Base-by-base conservation (phyloP, 2,113 vertebrate genomes). In the Ciconia boyciana region DNA sequence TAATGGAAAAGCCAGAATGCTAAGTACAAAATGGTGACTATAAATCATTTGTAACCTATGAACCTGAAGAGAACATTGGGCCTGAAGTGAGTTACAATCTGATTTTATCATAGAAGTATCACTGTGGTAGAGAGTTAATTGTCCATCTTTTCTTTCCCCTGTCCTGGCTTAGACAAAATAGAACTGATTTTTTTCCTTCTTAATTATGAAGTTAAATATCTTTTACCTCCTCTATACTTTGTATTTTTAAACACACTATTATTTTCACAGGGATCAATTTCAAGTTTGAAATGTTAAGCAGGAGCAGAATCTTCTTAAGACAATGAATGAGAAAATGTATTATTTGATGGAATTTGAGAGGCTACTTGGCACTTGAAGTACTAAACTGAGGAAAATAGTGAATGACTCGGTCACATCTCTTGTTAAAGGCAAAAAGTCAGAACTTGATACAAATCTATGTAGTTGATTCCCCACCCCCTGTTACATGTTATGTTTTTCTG, bases 41-140 rank as follows among this genome's bases (percentile, higher is more conserved):
- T 96, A 94, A 85, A 92, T 97, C 82, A 96, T 81, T 92, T 90
- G 51, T 87, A 92, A 90, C 95, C 49, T 93, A 19, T 88, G 94
- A 93, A 87, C 43, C 13, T 69, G 28, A 52, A 62, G 68, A 83
- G 76, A 95, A 54, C 32, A 57, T 9, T 91, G 76, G 54, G 34
- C 64, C 54, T 95, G 57, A 65, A 94, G 86, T 87, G 70, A 80
- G 81, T 77, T 88, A 44, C 91, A 77, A 11, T 82, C 41, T 28
- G 68, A 74, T 94, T 62, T 85, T 93, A 83, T 88, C 94, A 86
- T 46, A 10, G 49, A 72, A 78, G 17, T 88, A 74, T 85, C 66
- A 36, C 58, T 86, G 64, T 79, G 55, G 31, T 82, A 71, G 81
- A 71, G 60, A 86, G 62, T 69, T 94, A 75, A 62, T 96, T 94